These are phyloP conservation scores for Echeneis naucrates DNA, from an alignment of 2,797 vertebrate genomes.

Conservation along the genomic window DNA sequence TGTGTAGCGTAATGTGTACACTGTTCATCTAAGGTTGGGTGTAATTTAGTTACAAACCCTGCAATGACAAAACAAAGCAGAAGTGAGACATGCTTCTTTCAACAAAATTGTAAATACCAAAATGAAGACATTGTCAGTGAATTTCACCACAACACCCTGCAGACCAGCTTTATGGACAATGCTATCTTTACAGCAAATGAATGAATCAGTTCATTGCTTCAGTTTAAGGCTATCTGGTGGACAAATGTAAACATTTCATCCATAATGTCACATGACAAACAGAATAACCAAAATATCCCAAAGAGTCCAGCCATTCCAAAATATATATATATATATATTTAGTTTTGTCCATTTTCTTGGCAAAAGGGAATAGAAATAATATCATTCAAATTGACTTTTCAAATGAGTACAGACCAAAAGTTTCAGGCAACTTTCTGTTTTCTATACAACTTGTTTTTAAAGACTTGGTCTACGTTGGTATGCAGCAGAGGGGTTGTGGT, in stretches of 20 bases:
- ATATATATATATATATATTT: no score
- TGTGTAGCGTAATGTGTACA: not conserved
- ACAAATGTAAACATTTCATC: slow-evolving; percentile 4
- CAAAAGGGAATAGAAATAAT: not conserved
- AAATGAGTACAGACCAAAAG: not conserved
- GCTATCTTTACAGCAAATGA: no score
- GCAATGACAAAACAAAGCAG: not conserved
- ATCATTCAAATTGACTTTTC: slow-evolving; percentile 4
- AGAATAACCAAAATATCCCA: slow-evolving; percentile 1
- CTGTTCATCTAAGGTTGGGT: not conserved
- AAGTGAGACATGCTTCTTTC: no score
- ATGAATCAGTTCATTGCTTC: slow-evolving; percentile 21
- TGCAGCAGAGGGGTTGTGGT: not conserved
- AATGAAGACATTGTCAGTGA: not conserved
- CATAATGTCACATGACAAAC: slow-evolving; percentile 1
- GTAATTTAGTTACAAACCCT: not conserved
- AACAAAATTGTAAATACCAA: not conserved
- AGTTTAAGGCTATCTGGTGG: slow-evolving; percentile 22
- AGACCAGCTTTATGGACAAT: no score
- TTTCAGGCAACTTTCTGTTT: not conserved
- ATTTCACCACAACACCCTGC: no score
- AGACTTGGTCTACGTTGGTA: no score
- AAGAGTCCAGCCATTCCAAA: not conserved
- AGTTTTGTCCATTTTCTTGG: not conserved
- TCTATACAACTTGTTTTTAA: not conserved